Conservation (phyloP, 2,888 invertebrate species). For the Ischnura elegans region DNA sequence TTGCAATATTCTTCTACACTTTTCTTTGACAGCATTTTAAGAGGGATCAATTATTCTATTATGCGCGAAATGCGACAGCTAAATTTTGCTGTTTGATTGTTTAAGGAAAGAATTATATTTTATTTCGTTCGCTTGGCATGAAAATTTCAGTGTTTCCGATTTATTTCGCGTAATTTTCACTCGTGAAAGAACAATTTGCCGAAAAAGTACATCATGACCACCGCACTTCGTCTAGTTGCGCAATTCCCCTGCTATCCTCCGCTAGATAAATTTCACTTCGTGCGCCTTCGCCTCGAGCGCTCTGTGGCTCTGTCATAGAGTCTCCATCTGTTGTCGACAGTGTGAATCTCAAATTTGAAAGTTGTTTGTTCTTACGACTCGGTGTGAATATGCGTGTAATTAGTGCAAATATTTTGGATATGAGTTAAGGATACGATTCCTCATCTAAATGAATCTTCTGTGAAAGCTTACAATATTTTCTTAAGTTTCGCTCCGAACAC, state of each 20-base stretch:
- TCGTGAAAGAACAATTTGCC: too few relatives aligned
- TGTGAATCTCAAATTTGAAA: not conserved
- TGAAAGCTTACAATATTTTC: not conserved
- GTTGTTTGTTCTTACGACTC: not conserved
- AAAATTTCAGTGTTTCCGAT: too few relatives aligned
- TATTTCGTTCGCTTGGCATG: too few relatives aligned
- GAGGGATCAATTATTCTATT: too few relatives aligned
- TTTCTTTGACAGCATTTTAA: too few relatives aligned
- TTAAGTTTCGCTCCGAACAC: not conserved
- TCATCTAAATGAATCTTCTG: not conserved
- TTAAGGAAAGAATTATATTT: too few relatives aligned
- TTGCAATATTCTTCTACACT: too few relatives aligned
- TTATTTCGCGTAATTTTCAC: too few relatives aligned
- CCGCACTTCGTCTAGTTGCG: constrained; percentile 2
- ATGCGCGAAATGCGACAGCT: too few relatives aligned
- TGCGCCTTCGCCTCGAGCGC: constrained; percentile 9
- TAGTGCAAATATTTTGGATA: not conserved
- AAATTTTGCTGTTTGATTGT: too few relatives aligned
- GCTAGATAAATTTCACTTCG: constrained; percentile 20
- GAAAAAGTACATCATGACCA: not conserved
- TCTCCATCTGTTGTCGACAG: not conserved
- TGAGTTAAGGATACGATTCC: not conserved
- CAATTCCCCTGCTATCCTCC: not conserved
- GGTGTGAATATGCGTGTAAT: not conserved
- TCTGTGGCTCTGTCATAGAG: not conserved